These are phyloP conservation scores for Chelmon rostratus DNA, from an alignment of 2,797 vertebrate species.

Conservation along the genomic window DNA sequence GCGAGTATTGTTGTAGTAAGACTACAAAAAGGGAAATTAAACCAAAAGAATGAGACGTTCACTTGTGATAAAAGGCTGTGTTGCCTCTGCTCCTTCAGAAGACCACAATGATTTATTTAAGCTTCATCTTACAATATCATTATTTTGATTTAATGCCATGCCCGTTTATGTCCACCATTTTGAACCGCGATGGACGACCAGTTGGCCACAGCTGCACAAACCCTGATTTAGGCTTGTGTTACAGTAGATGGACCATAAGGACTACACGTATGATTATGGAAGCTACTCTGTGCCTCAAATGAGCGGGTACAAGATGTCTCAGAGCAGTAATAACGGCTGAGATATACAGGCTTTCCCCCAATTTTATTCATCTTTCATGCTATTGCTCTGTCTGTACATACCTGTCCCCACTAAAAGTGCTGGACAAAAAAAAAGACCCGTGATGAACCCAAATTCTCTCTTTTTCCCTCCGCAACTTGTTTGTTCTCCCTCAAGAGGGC, in stretches of 20 bases:
- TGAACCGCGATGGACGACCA: conserved; percentile 1
- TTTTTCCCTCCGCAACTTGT: conserved; percentile 37
- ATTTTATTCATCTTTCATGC: not conserved
- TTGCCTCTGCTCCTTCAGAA: not conserved
- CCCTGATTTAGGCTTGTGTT: conserved; percentile 54
- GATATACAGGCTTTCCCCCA: not conserved
- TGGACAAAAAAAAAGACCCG: not conserved
- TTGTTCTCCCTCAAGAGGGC: conserved; percentile 85
- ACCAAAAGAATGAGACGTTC: not conserved
- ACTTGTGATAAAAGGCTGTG: conserved; percentile 15
- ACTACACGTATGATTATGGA: conserved; percentile 49
- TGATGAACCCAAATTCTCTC: conserved; percentile 18
- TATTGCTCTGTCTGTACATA: not conserved
- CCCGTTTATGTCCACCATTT: conserved; percentile 15
- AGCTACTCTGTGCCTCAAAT: conserved; percentile 43
- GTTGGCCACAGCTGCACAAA: conserved; percentile 27
- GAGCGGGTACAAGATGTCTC: conserved; percentile 32
- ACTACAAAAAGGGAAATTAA: not conserved
- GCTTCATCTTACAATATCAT: conserved; percentile 34
- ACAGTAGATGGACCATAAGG: conserved; percentile 38
- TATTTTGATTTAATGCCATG: conserved; percentile 34
- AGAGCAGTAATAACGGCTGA: not conserved
- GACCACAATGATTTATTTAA: conserved; percentile 14
- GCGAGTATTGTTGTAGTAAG: not conserved
- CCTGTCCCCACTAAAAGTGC: not conserved